A percentile compares a stretch with the other conserved stretches of the same genome.
phyloP scores from a whole-genome alignment of 2,888 invertebrate species.

The Synergus laeviventris region DNA sequence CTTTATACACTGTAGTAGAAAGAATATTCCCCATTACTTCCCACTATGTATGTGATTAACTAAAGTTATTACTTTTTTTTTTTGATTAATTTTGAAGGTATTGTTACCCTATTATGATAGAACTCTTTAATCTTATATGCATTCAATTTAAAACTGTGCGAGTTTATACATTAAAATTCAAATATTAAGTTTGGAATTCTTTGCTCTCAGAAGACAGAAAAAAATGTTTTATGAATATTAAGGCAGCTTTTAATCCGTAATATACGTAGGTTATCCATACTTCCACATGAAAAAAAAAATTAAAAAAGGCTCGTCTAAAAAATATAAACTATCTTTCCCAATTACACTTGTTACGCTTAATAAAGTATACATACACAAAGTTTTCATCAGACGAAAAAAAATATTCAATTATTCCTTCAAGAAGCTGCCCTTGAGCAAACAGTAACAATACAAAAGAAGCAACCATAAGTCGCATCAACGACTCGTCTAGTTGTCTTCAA shows the following conservation, averaged over 20 bases:
- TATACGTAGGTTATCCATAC: neutral
- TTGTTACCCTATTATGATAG: too few relatives aligned
- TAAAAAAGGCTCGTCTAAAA: constrained; percentile 45
- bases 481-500: constrained; percentile 42
- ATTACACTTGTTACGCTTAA: constrained; percentile 51
- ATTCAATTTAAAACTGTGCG: too few relatives aligned
- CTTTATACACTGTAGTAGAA: too few relatives aligned
- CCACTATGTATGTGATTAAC: too few relatives aligned
- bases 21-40: too few relatives aligned
- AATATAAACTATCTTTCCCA: constrained; percentile 59
- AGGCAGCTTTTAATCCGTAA: constrained; percentile 26
- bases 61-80: too few relatives aligned
- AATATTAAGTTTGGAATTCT: neutral
- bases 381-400: neutral
- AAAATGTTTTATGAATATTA: constrained; percentile 32
- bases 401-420: constrained; percentile 3
- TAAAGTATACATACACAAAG: constrained; percentile 44
- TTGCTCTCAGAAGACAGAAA: constrained; percentile 26
- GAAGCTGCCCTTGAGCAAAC: constrained; percentile 13
- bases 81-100: too few relatives aligned
- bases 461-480: constrained; percentile 35
- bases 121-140: too few relatives aligned
- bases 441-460: constrained; percentile 22
- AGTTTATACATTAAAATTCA: too few relatives aligned
- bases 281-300: constrained; percentile 7